phyloP scores from a whole-genome alignment of 1,140 invertebrate genomes.

The Coptotermes formosanus region DNA sequence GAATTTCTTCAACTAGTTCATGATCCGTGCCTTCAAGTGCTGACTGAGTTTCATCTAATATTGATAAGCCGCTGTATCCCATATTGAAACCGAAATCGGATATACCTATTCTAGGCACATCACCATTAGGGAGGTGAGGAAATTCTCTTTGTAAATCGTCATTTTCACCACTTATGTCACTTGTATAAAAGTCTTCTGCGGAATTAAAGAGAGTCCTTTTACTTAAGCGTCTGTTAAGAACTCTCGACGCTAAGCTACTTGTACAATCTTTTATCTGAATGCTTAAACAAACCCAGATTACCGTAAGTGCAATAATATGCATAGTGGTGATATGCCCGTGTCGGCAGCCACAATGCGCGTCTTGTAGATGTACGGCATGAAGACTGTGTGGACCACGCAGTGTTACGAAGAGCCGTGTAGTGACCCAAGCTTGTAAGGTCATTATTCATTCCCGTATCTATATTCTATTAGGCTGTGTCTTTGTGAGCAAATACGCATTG shows the following conservation, averaged over 20 bases:
- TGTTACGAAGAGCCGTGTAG: neutral
- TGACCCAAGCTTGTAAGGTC: neutral
- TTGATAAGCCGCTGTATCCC: no score
- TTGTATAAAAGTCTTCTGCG: neutral
- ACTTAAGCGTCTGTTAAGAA: neutral
- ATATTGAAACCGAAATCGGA: no score
- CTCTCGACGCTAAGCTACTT: neutral
- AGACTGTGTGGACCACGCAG: neutral
- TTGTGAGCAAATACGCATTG: neutral
- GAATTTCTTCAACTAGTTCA: no score
- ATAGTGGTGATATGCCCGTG: neutral
- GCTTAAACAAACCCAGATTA: neutral
- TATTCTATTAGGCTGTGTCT: neutral
- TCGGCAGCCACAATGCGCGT: neutral
- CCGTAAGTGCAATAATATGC: neutral
- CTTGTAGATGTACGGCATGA: neutral
- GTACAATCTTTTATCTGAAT: neutral
- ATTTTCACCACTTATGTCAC: neutral
- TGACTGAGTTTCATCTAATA: no score
- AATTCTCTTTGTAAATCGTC: neutral
- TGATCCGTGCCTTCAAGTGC: no score
- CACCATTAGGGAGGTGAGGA: no score
- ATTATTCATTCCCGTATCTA: neutral
- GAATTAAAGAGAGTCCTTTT: neutral
- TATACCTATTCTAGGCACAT: no score